phyloP scores from a whole-genome alignment of 2,888 invertebrate genomes.

The Temnothorax rugatulus region DNA sequence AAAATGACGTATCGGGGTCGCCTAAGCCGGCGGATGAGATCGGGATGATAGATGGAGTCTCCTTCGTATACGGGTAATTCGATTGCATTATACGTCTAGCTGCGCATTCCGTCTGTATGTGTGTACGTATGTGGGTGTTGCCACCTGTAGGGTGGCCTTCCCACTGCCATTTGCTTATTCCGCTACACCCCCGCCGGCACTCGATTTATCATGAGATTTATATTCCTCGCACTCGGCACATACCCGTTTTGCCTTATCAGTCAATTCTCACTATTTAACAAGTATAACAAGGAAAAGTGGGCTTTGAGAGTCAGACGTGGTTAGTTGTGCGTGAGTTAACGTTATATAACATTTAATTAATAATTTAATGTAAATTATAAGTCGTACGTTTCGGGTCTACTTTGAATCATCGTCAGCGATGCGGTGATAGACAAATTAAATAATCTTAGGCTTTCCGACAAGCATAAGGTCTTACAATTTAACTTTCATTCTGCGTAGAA shows the following conservation, averaged over 20 bases:
- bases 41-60: slow-evolving; percentile 80
- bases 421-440: no score
- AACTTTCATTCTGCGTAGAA: slow-evolving; percentile 18
- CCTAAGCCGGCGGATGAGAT: slow-evolving; percentile 78
- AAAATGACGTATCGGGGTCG: slow-evolving; percentile 82
- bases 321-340: no score
- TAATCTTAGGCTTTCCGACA: no score
- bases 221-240: slow-evolving; percentile 47
- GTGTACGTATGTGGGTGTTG: slow-evolving; percentile 55
- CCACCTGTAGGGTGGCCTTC: slow-evolving; percentile 66
- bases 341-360: no score
- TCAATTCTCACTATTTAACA: slow-evolving; percentile 38
- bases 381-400: no score
- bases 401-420: no score
- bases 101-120: slow-evolving; percentile 36
- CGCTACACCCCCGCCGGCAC: slow-evolving; percentile 54
- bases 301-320: no score
- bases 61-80: slow-evolving; percentile 69
- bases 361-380: no score
- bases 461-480: background rate
- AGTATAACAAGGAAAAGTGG: no score
- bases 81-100: slow-evolving; percentile 73
- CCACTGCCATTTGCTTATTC: slow-evolving; percentile 60
- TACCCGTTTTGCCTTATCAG: slow-evolving; percentile 42
- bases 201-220: slow-evolving; percentile 69